Evolutionary conservation across 1,140 invertebrate species (phyloP), one percentile per base, ranked within the genome.

Genomic region (Drosophila chauvacae): DNA sequence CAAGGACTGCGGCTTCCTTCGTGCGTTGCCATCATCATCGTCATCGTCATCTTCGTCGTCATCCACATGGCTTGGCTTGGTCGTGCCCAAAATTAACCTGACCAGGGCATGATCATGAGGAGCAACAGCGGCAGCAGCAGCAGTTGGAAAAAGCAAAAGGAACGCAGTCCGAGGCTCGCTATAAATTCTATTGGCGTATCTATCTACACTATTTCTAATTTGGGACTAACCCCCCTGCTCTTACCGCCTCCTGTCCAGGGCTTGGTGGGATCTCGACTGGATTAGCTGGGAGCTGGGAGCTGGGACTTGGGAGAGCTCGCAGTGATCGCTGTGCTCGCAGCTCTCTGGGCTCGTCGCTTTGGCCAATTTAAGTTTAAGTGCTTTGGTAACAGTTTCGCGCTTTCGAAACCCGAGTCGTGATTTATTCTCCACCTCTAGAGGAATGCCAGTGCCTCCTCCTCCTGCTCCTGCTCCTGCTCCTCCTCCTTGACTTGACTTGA

Each of bases 121-220:
- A 77, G 66, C 41, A 64, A 7, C 66, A 18, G n/a, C 61, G 33
- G 10, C 44, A 33, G 80, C 80, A 60, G 69, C 63, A 60, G 59
- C 33, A 69, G 68, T 50, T 48, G 39, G 39, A 66, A 33, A 63
- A 47, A 70, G 47, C 23, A 63, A 26, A 45, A 70, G 79, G 62
- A 80, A 83, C 77, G 72, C 80, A 76, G 74, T 68, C 72, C 77
- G 77, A 78, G 73, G 56, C 72, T 55, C 44, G 78, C 85, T 90
- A 90, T 90, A 90, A 90, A 90, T 90, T 90, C 85, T 90, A 90
- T 90, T 85, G 85, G 78, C 81, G 86, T 90, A 90, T 90, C 85
- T 90, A 90, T 90, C 86, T 90, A 90, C 86, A 90, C 85, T 90
- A 85, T 85, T 90, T 90, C 85, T 90, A 90, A 90, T 90, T 90